Percentiles rank a stretch among this genome's conserved stretches.
phyloP scores from a whole-genome alignment of 2,797 vertebrate species.

The Gymnodraco acuticeps region DNA sequence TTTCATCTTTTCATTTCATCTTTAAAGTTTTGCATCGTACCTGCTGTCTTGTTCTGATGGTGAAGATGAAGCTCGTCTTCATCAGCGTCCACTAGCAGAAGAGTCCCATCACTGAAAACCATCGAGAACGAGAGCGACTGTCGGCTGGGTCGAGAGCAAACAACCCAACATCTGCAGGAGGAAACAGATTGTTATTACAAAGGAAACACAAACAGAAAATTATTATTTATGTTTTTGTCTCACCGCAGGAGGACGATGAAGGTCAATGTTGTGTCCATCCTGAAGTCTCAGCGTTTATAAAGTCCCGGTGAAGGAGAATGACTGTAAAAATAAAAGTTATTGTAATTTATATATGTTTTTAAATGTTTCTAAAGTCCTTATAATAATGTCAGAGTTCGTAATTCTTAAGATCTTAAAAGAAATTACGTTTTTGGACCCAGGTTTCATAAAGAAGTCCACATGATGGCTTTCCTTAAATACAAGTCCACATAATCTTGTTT shows the following conservation, averaged over 20 bases:
- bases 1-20: background rate
- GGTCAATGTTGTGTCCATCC: slow-evolving; percentile 26
- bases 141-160: background rate
- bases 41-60: background rate
- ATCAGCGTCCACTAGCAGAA: slow-evolving; percentile 39
- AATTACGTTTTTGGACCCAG: too few species aligned
- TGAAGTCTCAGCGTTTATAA: background rate
- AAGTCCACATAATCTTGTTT: background rate
- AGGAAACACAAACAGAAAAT: background rate
- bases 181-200: background rate
- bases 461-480: background rate
- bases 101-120: slow-evolving; percentile 53
- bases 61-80: background rate
- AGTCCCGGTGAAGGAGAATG: background rate
- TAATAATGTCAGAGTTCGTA: too few species aligned
- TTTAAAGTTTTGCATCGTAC: background rate
- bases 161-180: slow-evolving; percentile 29
- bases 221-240: slow-evolving; percentile 6
- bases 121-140: background rate
- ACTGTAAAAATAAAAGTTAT: too few species aligned
- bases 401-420: too few species aligned
- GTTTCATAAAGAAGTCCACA: too few species aligned
- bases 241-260: slow-evolving; percentile 57
- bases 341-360: background rate
- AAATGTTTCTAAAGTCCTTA: background rate